Evolutionary conservation across 1,140 invertebrate genomes (phyloP).

Genomic region (Orussus abietinus): DNA sequence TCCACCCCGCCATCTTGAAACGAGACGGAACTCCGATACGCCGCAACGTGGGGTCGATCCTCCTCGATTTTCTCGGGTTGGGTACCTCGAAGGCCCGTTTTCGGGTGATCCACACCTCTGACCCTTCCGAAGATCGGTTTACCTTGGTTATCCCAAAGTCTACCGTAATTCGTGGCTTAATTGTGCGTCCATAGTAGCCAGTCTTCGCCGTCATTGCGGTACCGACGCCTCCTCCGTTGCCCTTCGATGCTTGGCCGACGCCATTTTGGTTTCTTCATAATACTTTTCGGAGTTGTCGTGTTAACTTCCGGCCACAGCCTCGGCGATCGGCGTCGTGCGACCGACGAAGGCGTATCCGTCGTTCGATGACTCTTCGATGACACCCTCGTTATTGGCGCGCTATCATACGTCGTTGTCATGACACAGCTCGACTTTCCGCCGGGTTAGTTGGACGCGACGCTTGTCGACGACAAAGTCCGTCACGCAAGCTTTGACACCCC

Average conservation of each 20-base stretch:
- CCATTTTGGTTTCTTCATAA: not conserved
- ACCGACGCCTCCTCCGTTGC: too few species aligned
- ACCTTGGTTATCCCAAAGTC: too few species aligned
- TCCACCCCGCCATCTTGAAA: constrained; percentile 9
- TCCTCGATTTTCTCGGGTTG: too few species aligned
- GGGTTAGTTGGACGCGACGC: constrained; percentile 46
- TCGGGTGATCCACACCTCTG: too few species aligned
- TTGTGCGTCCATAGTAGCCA: too few species aligned
- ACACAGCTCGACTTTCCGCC: constrained; percentile 49
- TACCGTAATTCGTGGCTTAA: too few species aligned
- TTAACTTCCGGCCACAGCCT: not conserved
- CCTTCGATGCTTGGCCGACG: too few species aligned
- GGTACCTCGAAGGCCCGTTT: too few species aligned
- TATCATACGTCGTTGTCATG: constrained; percentile 55
- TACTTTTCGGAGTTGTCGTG: not conserved
- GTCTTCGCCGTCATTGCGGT: too few species aligned
- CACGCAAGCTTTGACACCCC: constrained; percentile 64
- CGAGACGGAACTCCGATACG: constrained; percentile 2
- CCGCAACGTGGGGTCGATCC: too few species aligned
- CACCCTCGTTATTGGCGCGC: constrained; percentile 17
- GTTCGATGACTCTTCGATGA: constrained; percentile 10
- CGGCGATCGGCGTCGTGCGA: constrained; percentile 20
- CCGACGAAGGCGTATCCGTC: too few species aligned
- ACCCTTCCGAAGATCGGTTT: too few species aligned
- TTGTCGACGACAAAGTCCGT: constrained; percentile 57